Evolutionary conservation across 1,140 invertebrate species (phyloP).

Genomic region (Halesus radiatus): DNA sequence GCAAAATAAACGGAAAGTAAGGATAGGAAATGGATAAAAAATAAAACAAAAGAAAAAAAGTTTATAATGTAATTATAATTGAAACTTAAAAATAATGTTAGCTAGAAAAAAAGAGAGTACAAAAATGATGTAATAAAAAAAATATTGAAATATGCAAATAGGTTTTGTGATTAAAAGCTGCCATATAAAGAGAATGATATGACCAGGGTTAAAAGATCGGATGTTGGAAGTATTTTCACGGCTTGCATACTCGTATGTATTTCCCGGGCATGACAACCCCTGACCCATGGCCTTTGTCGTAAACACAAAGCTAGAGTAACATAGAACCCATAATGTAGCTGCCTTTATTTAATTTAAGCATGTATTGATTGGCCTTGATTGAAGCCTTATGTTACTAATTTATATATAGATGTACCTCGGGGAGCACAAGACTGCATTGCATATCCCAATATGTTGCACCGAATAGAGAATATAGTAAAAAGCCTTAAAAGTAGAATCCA

Average conservation of each 20-base stretch:
- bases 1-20: slow-evolving; percentile 11
- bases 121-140: slow-evolving; percentile 37
- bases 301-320: too few species aligned
- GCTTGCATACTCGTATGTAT: too few species aligned
- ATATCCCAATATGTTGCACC: slow-evolving; percentile 39
- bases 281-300: too few species aligned
- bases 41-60: slow-evolving; percentile 49
- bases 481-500: slow-evolving; percentile 38
- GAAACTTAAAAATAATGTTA: slow-evolving; percentile 45
- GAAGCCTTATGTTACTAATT: too few species aligned
- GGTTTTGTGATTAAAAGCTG: slow-evolving; percentile 1
- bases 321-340: too few species aligned
- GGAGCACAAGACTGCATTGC: slow-evolving; percentile 28
- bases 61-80: slow-evolving; percentile 44
- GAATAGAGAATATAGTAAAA: slow-evolving; percentile 36
- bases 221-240: too few species aligned
- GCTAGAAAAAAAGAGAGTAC: slow-evolving; percentile 43
- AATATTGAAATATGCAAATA: slow-evolving; percentile 35
- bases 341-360: too few species aligned
- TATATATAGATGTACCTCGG: neutral
- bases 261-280: too few species aligned
- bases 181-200: neutral
- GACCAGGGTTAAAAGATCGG: neutral
- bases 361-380: too few species aligned
- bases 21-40: slow-evolving; percentile 40